Evolutionary conservation across 2,797 vertebrate species (phyloP).

Genomic region (Onychomys arenicola): DNA sequence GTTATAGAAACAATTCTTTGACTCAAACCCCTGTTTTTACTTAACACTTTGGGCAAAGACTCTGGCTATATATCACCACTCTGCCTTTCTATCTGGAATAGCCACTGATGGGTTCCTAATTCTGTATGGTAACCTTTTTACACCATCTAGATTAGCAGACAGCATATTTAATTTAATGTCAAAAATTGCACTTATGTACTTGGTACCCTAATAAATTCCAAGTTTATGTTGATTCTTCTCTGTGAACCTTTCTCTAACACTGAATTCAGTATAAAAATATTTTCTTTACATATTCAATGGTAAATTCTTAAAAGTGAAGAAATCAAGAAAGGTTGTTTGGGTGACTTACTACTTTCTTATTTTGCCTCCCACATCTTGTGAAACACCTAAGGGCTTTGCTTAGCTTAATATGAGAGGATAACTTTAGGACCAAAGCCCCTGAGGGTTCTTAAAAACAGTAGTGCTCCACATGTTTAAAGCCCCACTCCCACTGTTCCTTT

Average conservation of each 20-base stretch:
- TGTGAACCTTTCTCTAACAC: background rate
- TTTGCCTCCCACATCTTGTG: background rate
- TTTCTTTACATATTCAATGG: background rate
- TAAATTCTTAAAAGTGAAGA: background rate
- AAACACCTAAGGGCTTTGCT: background rate
- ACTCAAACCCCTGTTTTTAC: too few species aligned
- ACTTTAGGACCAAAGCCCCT: background rate
- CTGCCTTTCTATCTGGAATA: background rate
- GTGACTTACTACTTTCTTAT: background rate
- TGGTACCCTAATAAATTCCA: background rate
- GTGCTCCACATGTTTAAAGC: too few species aligned
- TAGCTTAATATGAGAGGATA: background rate
- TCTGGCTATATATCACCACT: background rate
- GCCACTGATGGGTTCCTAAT: too few species aligned
- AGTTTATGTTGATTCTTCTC: background rate
- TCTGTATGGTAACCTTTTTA: background rate
- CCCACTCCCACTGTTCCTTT: background rate
- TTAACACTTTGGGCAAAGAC: background rate
- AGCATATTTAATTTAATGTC: background rate
- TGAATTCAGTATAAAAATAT: too few species aligned
- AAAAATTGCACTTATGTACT: background rate
- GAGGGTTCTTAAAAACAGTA: background rate
- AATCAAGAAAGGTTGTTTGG: too few species aligned
- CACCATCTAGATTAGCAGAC: background rate
- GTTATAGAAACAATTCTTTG: background rate